Evolutionary conservation across 1,140 invertebrate genomes (phyloP), one percentile per base, ranked within the genome.

Genomic region (Heliconius hewitsoni): DNA sequence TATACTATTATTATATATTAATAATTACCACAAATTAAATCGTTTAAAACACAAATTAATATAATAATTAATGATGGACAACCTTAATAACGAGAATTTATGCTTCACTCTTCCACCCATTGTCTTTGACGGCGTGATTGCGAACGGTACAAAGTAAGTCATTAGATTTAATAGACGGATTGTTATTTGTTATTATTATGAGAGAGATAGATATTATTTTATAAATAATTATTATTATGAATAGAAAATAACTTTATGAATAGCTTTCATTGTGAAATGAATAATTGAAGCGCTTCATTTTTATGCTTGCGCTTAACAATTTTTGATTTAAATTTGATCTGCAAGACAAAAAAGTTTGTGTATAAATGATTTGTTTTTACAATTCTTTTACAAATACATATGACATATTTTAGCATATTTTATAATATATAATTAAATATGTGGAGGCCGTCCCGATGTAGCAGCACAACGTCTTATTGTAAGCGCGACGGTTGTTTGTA

Each of bases 71-170:
- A 66, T 30, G 60, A 66, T 27, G 23, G 60, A n/a, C 74, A 76
- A 42, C 74, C 60, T 42, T 76, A 76, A 23, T 66, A 76, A 76
- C 74, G 55, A 76, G 39, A 42, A 34, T 71, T 76, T 76, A 76
- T 71, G 74, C 74, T 70, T 70, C 66, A 76, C 55, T 70, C 23
- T 60, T 60, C 57, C 74, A 76, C n/a, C 60, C 74, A 76, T 76
- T 76, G 74, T 76, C 74, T 76, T 75, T 76, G 74, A 50, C 74
- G 60, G 74, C 74, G 74, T 66, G 74, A 76, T 76, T 76, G 74
- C 74, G 66, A 76, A 76, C 74, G 39, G 74, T 76, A 76, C 74
- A 76, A 76, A 76, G 74, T 76, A 70, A 76, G 57, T 46, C 57
- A 50, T 76, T 76, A 76, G 74, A 76, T 70, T 70, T 27, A 76